phyloP scores from a whole-genome alignment of 2,888 invertebrate genomes.

The Heliconius erato region DNA sequence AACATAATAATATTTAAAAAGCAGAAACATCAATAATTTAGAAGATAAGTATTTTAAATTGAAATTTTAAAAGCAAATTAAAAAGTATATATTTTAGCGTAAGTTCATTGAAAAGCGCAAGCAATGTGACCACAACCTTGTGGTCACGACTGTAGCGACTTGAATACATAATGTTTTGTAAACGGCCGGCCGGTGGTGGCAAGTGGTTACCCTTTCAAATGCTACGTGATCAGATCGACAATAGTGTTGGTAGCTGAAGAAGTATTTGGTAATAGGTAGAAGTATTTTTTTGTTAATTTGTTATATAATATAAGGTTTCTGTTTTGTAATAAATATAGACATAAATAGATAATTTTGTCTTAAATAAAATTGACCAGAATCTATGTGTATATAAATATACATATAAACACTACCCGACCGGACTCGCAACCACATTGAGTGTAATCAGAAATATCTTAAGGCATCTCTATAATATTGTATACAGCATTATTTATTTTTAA shows the following conservation, averaged over 20 bases:
- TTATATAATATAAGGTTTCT: not conserved
- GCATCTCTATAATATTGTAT: not conserved
- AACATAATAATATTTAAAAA: no score
- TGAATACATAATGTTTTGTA: conserved; percentile 30
- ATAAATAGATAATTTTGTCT: no score
- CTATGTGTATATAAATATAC: no score
- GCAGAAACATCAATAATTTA: no score
- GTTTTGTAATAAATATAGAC: not conserved
- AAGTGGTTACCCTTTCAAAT: conserved; percentile 21
- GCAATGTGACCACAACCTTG: conserved; percentile 10
- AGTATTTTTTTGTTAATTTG: not conserved
- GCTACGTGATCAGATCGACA: conserved; percentile 17
- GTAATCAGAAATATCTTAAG: not conserved
- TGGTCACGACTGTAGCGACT: conserved; percentile 23
- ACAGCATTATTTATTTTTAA: no score
- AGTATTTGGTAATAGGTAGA: not conserved
- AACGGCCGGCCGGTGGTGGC: conserved; percentile 17
- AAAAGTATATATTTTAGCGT: not conserved
- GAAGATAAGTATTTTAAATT: no score
- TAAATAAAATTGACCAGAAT: no score
- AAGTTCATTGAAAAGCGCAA: not conserved
- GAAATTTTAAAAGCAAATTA: no score
- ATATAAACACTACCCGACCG: not conserved
- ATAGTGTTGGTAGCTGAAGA: not conserved
- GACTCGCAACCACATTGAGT: not conserved